These are phyloP conservation scores for Vanessa cardui DNA, from an alignment of 2,888 invertebrate genomes.

Conservation along the genomic window DNA sequence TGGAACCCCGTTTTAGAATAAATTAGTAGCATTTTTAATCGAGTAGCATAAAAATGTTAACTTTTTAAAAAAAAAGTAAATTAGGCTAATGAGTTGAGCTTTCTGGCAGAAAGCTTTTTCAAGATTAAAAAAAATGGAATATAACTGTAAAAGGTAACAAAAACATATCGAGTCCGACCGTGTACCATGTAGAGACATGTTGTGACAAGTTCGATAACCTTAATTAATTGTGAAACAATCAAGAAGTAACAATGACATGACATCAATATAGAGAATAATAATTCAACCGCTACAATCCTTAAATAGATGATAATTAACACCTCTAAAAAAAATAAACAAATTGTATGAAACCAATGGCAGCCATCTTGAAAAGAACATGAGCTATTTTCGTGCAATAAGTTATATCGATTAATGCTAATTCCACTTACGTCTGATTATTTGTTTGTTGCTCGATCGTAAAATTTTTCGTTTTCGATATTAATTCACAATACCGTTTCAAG, in stretches of 20 bases:
- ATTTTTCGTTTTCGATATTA: slow-evolving; percentile 39
- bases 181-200: slow-evolving; percentile 51
- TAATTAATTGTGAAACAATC: slow-evolving; percentile 40
- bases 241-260: not conserved
- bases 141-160: not conserved
- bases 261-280: not conserved
- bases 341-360: slow-evolving; percentile 53
- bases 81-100: no score
- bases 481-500: slow-evolving; percentile 25
- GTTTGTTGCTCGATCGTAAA: slow-evolving; percentile 1
- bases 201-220: slow-evolving; percentile 67
- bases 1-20: no score
- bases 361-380: slow-evolving; percentile 64
- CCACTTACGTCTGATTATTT: slow-evolving; percentile 63
- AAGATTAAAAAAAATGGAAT: not conserved
- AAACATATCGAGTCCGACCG: not conserved
- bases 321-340: slow-evolving; percentile 54
- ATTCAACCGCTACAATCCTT: not conserved
- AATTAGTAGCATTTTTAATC: no score
- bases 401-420: slow-evolving; percentile 23
- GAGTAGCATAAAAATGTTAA: no score
- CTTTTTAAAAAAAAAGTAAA: no score
- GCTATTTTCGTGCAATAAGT: slow-evolving; percentile 43
- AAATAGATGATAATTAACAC: not conserved
- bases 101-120: no score